Evolutionary conservation across 1,140 invertebrate genomes (phyloP).

Genomic region (Leptinotarsa defecta): DNA sequence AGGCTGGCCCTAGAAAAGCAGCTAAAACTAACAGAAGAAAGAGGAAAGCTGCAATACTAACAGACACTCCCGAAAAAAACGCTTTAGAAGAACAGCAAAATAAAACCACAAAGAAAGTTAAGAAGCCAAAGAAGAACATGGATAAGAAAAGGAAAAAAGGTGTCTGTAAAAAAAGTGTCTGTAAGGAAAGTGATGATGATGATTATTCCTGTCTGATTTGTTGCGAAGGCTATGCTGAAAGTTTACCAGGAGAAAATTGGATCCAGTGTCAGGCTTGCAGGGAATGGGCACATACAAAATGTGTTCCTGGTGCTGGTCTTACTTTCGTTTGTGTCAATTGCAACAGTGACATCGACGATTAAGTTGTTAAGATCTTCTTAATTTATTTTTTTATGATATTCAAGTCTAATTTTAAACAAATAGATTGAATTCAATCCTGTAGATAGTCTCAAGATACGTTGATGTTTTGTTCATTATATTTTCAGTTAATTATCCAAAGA

Average conservation of each 20-base stretch:
- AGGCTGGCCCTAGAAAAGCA: neutral
- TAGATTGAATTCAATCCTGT: neutral
- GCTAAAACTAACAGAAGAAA: conserved; percentile 6
- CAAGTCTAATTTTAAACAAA: neutral
- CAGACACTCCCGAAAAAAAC: conserved; percentile 20
- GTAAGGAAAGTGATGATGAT: conserved; percentile 42
- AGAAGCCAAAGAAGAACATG: conserved; percentile 41
- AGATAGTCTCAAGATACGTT: neutral
- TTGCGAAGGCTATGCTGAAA: conserved; percentile 36
- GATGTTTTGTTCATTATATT: neutral
- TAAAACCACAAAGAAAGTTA: conserved; percentile 41
- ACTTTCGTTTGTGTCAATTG: neutral
- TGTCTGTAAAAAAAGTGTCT: conserved; percentile 41
- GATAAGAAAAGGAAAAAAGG: conserved; percentile 28
- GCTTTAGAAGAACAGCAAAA: conserved; percentile 26
- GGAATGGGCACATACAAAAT: conserved; percentile 9
- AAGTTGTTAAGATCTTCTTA: too few relatives aligned
- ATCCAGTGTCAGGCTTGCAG: too few relatives aligned
- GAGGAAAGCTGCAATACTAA: conserved; percentile 16
- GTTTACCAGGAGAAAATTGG: too few relatives aligned
- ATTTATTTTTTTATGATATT: neutral
- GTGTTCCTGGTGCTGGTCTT: neutral
- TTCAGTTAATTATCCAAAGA: neutral
- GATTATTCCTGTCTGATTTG: conserved; percentile 42
- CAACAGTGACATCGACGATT: too few relatives aligned